Conservation (phyloP, 2,888 invertebrate species). For the Rhagium mordax region DNA sequence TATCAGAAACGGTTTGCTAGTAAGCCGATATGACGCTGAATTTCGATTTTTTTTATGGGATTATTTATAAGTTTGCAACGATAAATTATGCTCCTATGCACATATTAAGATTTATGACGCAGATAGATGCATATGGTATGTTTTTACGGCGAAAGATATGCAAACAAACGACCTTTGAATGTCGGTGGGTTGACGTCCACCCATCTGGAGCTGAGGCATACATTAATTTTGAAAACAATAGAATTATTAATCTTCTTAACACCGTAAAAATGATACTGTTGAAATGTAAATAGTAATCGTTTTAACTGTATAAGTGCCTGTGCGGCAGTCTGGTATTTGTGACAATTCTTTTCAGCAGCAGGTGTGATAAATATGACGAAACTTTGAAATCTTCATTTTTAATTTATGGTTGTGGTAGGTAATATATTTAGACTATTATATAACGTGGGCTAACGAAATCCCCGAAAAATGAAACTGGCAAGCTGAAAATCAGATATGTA, state of each 20-base stretch:
- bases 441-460: no score
- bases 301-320: constrained; percentile 10
- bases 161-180: constrained; percentile 53
- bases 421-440: no score
- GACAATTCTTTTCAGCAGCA: not conserved
- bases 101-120: constrained; percentile 7
- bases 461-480: no score
- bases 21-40: not conserved
- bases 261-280: constrained; percentile 21
- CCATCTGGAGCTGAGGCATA: constrained; percentile 41
- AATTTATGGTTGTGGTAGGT: no score
- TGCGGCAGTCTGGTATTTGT: constrained; percentile 1
- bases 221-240: constrained; percentile 43
- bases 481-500: no score
- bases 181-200: constrained; percentile 52
- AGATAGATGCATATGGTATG: constrained; percentile 16
- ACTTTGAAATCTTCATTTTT: no score
- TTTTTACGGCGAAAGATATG: constrained; percentile 22
- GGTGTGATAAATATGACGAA: not conserved
- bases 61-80: not conserved
- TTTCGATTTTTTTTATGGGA: not conserved
- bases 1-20: not conserved
- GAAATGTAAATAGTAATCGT: constrained; percentile 9
- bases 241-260: constrained; percentile 43
- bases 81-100: not conserved